Evolutionary conservation across 2,888 invertebrate genomes (phyloP), one percentile per base, ranked within the genome.

Genomic region (Phorcus lineatus): DNA sequence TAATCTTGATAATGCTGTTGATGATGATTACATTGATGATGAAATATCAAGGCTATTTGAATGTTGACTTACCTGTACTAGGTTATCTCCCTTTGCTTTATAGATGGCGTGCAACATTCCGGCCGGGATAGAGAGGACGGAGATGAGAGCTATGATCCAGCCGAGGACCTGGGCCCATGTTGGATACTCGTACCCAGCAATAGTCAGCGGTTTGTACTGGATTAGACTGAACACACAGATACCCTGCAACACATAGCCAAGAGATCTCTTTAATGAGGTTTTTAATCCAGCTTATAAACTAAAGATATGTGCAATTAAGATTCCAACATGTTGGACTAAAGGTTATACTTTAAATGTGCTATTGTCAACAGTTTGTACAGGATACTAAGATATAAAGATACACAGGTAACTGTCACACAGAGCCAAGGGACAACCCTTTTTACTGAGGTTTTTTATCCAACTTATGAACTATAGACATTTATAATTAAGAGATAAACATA

Each of bases 211-310:
- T 88, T 96, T 95, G 93, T 97, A 97, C 93, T 97, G 97, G 80
- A 97, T 96, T 91, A 97, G 94, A 89, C 97, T 96, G 89, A 97
- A 96, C 80, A 97, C 95, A 97, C 97, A 97, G 78, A 98, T 95
- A 22, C 96, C 96, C 94, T 97, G 94, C 2, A 93, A 83, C n/a
- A 31, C n/a, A 11, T 3, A 57, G 57, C n/a, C 36, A 36, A 36
- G 36, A 36, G 36, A 6, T 7, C 7, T 36, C 4, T 7, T 6
- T 36, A 36, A 47, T 6, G 6, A 47, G 47, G 47, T 6, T 47
- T 13, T 47, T 47, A n/a, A 47, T 47, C 47, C 11, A 47, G 11
- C 47, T 47, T 47, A 47, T 47, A 47, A 47, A 47, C 47, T 11
- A 47, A 47, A 4, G 36, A 36, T 6, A 36, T 36, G 47, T 11